These are phyloP conservation scores for Eudyptes chrysolophus DNA, from an alignment of 2,113 vertebrate genomes.

Conservation along the genomic window DNA sequence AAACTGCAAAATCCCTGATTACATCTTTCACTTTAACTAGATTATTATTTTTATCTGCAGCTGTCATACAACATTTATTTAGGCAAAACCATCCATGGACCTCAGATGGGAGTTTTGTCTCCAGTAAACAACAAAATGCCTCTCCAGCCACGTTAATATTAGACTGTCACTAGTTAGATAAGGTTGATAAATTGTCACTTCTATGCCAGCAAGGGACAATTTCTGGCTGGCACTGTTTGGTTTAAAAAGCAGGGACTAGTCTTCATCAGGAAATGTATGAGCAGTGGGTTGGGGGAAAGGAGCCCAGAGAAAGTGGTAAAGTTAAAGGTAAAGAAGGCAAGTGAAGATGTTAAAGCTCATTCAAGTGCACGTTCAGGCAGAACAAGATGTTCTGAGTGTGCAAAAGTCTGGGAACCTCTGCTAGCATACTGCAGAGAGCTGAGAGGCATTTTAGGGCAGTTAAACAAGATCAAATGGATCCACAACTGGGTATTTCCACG, in stretches of 20 bases:
- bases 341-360: neutral
- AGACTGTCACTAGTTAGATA: slow-evolving; percentile 30
- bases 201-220: neutral
- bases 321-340: neutral
- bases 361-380: neutral
- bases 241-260: neutral
- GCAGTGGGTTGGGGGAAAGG: neutral
- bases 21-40: slow-evolving; percentile 20
- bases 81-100: neutral
- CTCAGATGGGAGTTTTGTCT: slow-evolving; percentile 24
- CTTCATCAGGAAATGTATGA: neutral
- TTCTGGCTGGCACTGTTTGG: neutral
- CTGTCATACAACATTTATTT: slow-evolving; percentile 18
- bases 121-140: slow-evolving; percentile 27
- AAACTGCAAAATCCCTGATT: neutral
- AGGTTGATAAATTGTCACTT: slow-evolving; percentile 14
- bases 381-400: neutral
- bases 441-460: neutral
- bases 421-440: neutral
- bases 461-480: neutral
- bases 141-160: slow-evolving; percentile 23
- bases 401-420: neutral
- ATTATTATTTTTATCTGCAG: slow-evolving; percentile 35
- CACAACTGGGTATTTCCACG: neutral
- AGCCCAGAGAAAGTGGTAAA: neutral